These are phyloP conservation scores for Pluvianellus socialis DNA, from an alignment of 2,113 vertebrate species.

Conservation along the genomic window DNA sequence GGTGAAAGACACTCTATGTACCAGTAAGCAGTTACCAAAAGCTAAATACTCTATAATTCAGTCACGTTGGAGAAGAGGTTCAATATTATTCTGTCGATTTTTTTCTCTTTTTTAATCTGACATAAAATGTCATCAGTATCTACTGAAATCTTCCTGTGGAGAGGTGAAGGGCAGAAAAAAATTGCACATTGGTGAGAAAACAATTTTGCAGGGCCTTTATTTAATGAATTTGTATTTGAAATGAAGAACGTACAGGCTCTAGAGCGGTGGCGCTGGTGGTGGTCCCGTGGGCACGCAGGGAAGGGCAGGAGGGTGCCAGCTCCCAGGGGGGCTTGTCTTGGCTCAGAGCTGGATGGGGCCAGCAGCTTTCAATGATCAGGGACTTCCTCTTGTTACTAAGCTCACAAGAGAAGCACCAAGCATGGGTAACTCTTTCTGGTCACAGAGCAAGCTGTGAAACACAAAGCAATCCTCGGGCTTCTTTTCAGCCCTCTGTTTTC, in stretches of 20 bases:
- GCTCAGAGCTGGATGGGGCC: neutral
- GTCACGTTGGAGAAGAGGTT: neutral
- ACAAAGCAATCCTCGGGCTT: neutral
- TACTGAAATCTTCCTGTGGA: neutral
- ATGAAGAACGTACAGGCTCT: neutral
- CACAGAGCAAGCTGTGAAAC: neutral
- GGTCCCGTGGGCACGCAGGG: rapidly evolving
- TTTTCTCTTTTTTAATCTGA: neutral
- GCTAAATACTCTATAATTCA: neutral
- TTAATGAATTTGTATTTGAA: neutral
- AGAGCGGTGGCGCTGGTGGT: neutral
- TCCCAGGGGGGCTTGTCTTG: neutral
- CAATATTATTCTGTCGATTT: neutral
- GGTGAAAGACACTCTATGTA: neutral
- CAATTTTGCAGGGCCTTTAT: neutral
- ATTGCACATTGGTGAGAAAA: neutral
- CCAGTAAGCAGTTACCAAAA: neutral
- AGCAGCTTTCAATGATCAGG: neutral
- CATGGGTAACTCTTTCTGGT: neutral
- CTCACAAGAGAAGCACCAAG: neutral
- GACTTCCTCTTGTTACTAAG: neutral
- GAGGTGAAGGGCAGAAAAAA: neutral
- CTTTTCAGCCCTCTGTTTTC: neutral
- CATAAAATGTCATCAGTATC: neutral
- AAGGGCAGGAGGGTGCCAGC: neutral